These are phyloP conservation scores for Anarhynchus alexandrinus DNA, from an alignment of 2,113 vertebrate genomes.

Conservation along the genomic window DNA sequence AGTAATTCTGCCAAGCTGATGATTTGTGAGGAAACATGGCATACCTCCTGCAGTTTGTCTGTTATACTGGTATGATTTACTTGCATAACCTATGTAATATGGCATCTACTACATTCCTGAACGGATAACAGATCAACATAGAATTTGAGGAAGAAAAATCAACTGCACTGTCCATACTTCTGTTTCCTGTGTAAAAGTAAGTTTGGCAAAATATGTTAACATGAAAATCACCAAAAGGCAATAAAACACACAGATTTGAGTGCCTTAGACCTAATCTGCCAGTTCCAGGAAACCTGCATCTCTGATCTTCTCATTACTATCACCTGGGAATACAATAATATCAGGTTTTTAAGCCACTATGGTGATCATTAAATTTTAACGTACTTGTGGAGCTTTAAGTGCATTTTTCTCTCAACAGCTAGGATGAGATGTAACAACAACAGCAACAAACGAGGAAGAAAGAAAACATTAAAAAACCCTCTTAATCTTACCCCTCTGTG, in stretches of 20 bases:
- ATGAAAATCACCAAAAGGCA: neutral
- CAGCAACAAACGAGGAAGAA: neutral
- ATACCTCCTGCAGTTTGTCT: neutral
- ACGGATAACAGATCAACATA: neutral
- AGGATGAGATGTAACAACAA: neutral
- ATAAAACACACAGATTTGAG: neutral
- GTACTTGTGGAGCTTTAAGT: constrained; percentile 31
- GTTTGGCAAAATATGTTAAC: neutral
- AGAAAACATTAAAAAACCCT: neutral
- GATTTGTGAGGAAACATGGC: neutral
- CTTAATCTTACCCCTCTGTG: neutral
- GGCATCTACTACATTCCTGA: neutral
- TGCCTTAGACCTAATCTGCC: neutral
- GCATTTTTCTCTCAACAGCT: neutral
- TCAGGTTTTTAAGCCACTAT: neutral
- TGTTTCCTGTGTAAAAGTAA: neutral
- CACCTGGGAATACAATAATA: neutral
- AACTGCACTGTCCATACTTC: neutral
- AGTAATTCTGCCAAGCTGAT: neutral
- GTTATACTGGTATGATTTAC: neutral
- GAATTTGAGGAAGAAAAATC: neutral
- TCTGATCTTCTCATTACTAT: neutral
- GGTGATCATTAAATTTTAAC: constrained; percentile 42
- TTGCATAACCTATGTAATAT: neutral
- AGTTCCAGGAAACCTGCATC: neutral